Conservation (phyloP, 23 tunicate species). For the Trididemnum clinides region DNA sequence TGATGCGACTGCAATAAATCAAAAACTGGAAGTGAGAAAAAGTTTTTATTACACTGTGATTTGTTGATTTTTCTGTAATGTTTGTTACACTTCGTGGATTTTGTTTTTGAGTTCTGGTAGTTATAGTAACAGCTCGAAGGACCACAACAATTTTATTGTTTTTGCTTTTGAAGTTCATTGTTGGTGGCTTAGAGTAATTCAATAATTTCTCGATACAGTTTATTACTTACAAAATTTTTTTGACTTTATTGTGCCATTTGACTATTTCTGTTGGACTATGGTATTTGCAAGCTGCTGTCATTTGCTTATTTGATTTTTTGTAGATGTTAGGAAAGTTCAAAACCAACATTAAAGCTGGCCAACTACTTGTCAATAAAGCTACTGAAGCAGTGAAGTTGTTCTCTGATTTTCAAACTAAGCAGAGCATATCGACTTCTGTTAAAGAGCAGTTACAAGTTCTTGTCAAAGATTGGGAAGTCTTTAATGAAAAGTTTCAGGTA, state of each 20-base stretch:
- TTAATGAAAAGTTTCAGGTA: conserved; percentile 57
- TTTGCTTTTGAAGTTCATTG: too few relatives aligned
- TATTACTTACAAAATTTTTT: too few relatives aligned
- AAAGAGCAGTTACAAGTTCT: conserved; percentile 59
- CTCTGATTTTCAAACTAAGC: conserved; percentile 23
- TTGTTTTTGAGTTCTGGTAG: not conserved
- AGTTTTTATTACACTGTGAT: too few relatives aligned
- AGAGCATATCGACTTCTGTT: conserved; percentile 30
- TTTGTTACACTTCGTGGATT: too few relatives aligned
- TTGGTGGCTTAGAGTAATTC: too few relatives aligned
- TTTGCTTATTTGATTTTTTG: not conserved
- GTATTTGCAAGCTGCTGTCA: too few relatives aligned
- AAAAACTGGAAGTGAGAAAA: conserved; percentile 64
- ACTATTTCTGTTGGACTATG: too few relatives aligned
- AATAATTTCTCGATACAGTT: too few relatives aligned
- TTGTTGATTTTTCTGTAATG: too few relatives aligned
- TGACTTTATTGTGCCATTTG: too few relatives aligned
- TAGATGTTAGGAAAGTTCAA: conserved; percentile 19
- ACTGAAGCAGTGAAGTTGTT: conserved; percentile 47
- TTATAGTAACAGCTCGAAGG: not conserved
- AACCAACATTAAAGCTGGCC: conserved; percentile 63
- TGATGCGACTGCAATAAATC: conserved; percentile 66
- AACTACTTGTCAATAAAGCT: conserved; percentile 48
- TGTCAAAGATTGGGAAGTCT: conserved; percentile 67
- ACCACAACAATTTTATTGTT: conserved; percentile 39